phyloP scores from a whole-genome alignment of 2,113 vertebrate species.

The Crotophaga sulcirostris region DNA sequence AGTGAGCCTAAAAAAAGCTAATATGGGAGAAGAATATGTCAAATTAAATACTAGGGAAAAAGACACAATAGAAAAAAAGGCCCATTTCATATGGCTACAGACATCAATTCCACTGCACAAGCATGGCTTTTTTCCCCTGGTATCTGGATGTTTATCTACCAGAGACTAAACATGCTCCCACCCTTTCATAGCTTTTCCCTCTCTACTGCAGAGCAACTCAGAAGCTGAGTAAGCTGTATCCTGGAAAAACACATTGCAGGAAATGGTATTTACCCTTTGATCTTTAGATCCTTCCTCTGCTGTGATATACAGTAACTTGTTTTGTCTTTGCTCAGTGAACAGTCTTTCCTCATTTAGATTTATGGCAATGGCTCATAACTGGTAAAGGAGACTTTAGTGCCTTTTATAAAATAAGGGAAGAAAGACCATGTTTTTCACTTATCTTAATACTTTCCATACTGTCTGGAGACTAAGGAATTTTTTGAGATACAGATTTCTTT shows the following conservation, averaged over 20 bases:
- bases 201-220: neutral
- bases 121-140: neutral
- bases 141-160: neutral
- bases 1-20: neutral
- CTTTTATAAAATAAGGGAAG: constrained; percentile 5
- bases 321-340: constrained; percentile 4
- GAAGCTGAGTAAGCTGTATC: constrained; percentile 1
- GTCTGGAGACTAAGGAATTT: neutral
- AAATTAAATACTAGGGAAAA: neutral
- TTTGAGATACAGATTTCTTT: neutral
- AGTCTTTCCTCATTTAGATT: constrained; percentile 24
- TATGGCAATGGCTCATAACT: neutral
- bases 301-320: neutral
- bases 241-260: constrained; percentile 35
- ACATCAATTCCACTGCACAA: neutral
- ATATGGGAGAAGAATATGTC: neutral
- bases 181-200: neutral
- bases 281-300: constrained; percentile 13
- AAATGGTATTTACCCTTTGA: constrained; percentile 46
- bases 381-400: neutral
- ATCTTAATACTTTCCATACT: neutral
- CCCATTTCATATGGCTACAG: neutral
- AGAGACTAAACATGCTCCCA: neutral
- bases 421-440: neutral
- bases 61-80: neutral